These are phyloP conservation scores for Cossypha heuglini DNA, from an alignment of 2,797 vertebrate genomes.

Conservation along the genomic window DNA sequence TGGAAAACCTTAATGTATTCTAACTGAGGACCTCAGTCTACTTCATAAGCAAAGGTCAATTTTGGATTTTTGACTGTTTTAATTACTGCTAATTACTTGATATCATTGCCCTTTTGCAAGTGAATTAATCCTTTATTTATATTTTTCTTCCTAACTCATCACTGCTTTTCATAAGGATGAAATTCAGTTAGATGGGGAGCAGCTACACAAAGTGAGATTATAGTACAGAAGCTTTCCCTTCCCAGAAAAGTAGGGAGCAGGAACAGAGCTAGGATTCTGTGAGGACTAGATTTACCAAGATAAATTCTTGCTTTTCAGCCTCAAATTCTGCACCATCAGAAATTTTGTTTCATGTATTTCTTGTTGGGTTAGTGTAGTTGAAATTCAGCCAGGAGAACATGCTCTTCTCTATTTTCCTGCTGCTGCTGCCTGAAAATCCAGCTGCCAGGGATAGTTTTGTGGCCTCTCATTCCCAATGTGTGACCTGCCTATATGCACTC, in stretches of 20 bases:
- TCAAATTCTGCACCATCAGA: background rate
- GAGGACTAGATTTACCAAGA: background rate
- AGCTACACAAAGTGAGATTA: background rate
- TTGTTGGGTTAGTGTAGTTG: background rate
- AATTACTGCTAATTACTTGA: background rate
- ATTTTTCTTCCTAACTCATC: background rate
- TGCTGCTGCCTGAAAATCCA: background rate
- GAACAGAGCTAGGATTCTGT: background rate
- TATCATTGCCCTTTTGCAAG: background rate
- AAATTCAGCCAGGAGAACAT: background rate
- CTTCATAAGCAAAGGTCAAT: background rate
- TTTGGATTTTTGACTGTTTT: background rate
- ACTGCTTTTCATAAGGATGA: background rate
- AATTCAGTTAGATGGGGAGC: background rate
- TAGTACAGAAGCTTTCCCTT: background rate
- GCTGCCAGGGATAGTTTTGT: background rate
- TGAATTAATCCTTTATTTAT: background rate
- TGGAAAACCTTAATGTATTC: background rate
- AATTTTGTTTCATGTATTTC: background rate
- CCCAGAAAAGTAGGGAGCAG: background rate
- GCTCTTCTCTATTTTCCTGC: background rate
- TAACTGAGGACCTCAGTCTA: background rate
- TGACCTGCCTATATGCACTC: background rate
- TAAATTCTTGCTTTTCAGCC: background rate
- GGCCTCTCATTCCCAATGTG: fast-evolving